Base-by-base conservation (phyloP, 2,113 vertebrate genomes). In the Malurus melanocephalus region DNA sequence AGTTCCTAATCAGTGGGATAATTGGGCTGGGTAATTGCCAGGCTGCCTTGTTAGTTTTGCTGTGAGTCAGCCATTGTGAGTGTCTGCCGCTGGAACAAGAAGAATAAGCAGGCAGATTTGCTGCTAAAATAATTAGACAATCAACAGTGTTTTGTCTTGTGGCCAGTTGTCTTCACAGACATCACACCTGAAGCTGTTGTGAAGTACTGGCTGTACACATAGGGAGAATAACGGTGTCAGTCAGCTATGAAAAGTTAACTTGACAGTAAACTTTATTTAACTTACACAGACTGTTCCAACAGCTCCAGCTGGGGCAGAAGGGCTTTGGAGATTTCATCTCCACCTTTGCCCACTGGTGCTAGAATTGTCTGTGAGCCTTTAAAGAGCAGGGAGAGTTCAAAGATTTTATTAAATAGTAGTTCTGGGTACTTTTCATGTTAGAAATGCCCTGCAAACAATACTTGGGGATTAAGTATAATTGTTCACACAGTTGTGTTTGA, bases 11-110 rank as follows among this genome's bases (percentile, higher is more conserved):
- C 75, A 30, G 53, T 26, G 51, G 79, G 35, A 40, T 94, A 82
- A 89, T 65, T 72, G 88, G 86, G n/a, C 59, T 88, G 76, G 67
- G 59, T 81, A 73, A 45, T 79, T 89, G 80, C 76, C 72, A 80
- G 80, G 67, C 72, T 68, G 71, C 59, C 59, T 65, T 57, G 72
- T 89, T 68, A 38, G 55, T 53, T 87, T 65, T 85, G 13, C 38
- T 73, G 59, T 45, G 85, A 80, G 57, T 91, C 0, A 4, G 51
- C 42, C n/a, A 17, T 89, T 88, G 67, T 81, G 71, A 35, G 26
- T 72, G 49, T 51, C 84, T 87, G 55, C 78, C 16, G 2, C 55
- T 81, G 71, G 64, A 87, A 74, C 64, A 78, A 3, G 24, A 26
- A 66, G 61, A 74, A 16, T 38, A 49, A 68, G 7, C 0, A 0